These are phyloP conservation scores for Cathartes aura DNA, from an alignment of 2,113 vertebrate genomes.

Conservation along the genomic window DNA sequence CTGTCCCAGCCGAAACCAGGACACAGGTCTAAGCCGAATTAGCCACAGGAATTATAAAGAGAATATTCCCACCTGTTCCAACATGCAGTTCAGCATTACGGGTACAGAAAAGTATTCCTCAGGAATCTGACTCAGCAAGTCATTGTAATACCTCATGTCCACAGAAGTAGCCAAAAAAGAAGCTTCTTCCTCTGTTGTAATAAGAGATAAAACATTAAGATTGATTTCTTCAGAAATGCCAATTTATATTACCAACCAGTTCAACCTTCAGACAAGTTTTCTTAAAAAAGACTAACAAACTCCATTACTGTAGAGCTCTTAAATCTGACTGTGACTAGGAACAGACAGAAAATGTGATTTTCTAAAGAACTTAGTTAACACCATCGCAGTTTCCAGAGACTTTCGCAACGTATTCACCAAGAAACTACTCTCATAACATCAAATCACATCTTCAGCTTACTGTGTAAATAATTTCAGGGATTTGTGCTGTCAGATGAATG, in stretches of 20 bases:
- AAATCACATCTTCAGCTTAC: background rate
- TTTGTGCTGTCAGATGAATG: background rate
- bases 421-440: background rate
- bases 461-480: background rate
- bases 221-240: background rate
- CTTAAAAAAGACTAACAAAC: background rate
- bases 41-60: background rate
- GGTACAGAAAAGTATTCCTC: constrained; percentile 85
- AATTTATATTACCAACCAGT: background rate
- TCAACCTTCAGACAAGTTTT: background rate
- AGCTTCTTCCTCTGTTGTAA: background rate
- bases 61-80: constrained; percentile 86
- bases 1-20: too few relatives aligned
- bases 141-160: constrained; percentile 87
- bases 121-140: constrained; percentile 81
- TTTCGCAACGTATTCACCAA: background rate
- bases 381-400: background rate
- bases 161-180: constrained; percentile 43
- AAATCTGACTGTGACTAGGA: background rate
- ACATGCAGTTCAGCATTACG: constrained; percentile 86
- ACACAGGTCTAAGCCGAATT: rapidly evolving
- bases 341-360: background rate
- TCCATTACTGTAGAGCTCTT: background rate
- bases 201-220: background rate
- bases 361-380: background rate